Evolutionary conservation across 2,888 invertebrate species (phyloP), one percentile per base, ranked within the genome.

Genomic region (Philereme vetulata): DNA sequence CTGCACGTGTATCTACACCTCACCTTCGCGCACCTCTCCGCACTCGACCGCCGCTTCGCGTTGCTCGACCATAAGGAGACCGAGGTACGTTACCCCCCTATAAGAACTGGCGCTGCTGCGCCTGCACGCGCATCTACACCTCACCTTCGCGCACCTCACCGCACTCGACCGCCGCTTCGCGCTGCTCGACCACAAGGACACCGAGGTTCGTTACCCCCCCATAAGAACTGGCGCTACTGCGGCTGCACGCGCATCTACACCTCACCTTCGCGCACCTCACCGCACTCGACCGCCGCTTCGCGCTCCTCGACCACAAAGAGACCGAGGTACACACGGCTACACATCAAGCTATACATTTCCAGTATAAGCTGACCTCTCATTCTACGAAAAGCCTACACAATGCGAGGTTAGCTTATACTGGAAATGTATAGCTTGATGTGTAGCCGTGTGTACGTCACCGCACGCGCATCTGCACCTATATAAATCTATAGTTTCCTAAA

Each of bases 381-480:
- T n/a, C n/a, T n/a, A n/a, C n/a, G n/a, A n/a, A n/a, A n/a, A n/a
- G n/a, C n/a, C n/a, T n/a, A n/a, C n/a, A n/a, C n/a, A n/a, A n/a
- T n/a, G n/a, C n/a, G n/a, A n/a, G n/a, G n/a, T n/a, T n/a, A n/a
- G n/a, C n/a, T n/a, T n/a, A n/a, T n/a, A n/a, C n/a, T n/a, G n/a
- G n/a, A n/a, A n/a, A n/a, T n/a, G n/a, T n/a, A n/a, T n/a, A n/a
- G n/a, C n/a, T n/a, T n/a, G n/a, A n/a, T n/a, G n/a, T n/a, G n/a
- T n/a, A n/a, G n/a, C n/a, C n/a, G n/a, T n/a, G n/a, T n/a, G n/a
- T n/a, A n/a, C n/a, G n/a, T n/a, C n/a, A 77, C 94, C 99, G 86
- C 98, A 98, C 93, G 96, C 97, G 85, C 98, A 99, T 93, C 95
- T 99, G 90, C 98, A 99, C 94, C 96, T 98, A n/a, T n/a, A n/a